phyloP scores from a whole-genome alignment of 2,113 vertebrate species.

The Callaeas wilsoni region DNA sequence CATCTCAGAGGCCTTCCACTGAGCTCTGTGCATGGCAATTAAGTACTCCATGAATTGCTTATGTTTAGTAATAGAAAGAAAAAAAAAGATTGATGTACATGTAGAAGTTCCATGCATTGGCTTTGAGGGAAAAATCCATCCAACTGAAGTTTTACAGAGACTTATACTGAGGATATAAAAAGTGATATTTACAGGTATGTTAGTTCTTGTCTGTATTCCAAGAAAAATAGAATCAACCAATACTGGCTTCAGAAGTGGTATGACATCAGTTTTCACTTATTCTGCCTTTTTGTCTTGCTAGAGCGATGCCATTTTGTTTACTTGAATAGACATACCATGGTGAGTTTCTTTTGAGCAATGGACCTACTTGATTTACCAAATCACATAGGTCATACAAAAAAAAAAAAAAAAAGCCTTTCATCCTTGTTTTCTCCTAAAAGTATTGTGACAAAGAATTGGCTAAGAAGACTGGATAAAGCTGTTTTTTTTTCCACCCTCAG shows the following conservation, averaged over 20 bases:
- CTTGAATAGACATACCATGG: neutral
- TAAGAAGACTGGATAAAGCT: neutral
- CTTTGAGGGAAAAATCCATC: neutral
- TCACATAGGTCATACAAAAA: neutral
- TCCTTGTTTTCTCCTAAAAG: neutral
- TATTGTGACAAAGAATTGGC: neutral
- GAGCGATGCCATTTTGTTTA: neutral
- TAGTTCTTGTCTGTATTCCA: neutral
- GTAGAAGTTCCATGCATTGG: rapidly evolving
- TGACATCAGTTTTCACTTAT: neutral
- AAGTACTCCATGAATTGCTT: neutral
- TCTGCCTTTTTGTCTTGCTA: neutral
- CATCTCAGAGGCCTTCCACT: neutral
- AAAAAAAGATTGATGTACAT: neutral
- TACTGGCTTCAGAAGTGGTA: neutral
- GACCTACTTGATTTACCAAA: neutral
- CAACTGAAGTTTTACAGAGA: neutral
- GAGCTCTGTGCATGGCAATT: neutral
- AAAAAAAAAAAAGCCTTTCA: neutral
- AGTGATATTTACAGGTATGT: neutral
- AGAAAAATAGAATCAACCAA: neutral
- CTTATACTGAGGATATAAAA: neutral
- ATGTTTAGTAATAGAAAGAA: neutral
- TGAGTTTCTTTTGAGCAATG: neutral
- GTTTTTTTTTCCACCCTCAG: too few species aligned